These are phyloP conservation scores for Actinia equina DNA, from an alignment of 64 coral and sea anemone genomes.

Conservation along the genomic window DNA sequence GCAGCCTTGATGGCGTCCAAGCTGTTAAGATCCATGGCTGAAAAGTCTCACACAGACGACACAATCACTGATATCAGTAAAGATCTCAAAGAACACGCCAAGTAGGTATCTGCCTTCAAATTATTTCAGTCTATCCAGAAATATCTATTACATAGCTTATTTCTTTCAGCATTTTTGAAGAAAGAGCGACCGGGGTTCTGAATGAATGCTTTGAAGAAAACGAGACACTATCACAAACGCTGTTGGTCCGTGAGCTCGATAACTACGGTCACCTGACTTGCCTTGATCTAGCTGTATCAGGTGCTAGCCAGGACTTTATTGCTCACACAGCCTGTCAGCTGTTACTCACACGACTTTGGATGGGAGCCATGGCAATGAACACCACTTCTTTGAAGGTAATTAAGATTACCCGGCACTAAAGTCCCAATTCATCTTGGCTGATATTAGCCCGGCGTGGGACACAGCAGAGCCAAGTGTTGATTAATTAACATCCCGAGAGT, in stretches of 20 bases:
- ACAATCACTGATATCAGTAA: slow-evolving; percentile 85
- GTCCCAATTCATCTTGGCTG: too few species aligned
- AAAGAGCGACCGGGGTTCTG: slow-evolving; percentile 72
- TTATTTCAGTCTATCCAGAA: too few species aligned
- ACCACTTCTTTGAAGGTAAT: slow-evolving; percentile 87
- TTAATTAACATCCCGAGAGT: not conserved
- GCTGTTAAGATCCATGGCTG: slow-evolving; percentile 80
- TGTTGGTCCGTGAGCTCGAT: slow-evolving; percentile 81
- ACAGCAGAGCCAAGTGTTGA: too few species aligned
- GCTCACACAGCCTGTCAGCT: slow-evolving; percentile 86
- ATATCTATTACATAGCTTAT: not conserved
- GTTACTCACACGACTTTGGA: slow-evolving; percentile 93
- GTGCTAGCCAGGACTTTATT: slow-evolving; percentile 89
- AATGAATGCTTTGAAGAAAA: slow-evolving; percentile 84
- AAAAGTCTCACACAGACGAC: slow-evolving; percentile 67
- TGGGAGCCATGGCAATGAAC: slow-evolving; percentile 96
- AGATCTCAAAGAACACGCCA: slow-evolving; percentile 64
- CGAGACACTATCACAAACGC: slow-evolving; percentile 74
- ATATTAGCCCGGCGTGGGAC: too few species aligned
- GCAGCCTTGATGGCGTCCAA: slow-evolving; percentile 84
- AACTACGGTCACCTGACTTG: slow-evolving; percentile 75
- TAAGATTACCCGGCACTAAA: too few species aligned
- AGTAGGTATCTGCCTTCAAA: slow-evolving; percentile 47
- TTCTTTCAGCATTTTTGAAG: slow-evolving; percentile 72
- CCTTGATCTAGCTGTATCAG: slow-evolving; percentile 79